Conservation (phyloP, 2,113 vertebrate species). For the Psammodynastes pulverulentus region DNA sequence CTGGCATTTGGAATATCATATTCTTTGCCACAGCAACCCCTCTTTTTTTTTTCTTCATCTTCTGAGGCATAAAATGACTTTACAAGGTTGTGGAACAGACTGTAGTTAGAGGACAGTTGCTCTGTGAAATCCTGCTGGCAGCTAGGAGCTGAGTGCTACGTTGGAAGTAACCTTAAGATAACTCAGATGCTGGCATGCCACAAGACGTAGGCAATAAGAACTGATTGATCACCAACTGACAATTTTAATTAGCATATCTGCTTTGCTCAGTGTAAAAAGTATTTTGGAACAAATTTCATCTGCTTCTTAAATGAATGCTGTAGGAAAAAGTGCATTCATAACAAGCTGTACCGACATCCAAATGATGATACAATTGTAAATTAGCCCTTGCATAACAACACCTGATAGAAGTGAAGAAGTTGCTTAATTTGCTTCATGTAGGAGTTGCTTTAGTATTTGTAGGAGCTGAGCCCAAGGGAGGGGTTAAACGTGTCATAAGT, state of each 20-base stretch:
- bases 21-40: conserved; percentile 38
- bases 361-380: not conserved
- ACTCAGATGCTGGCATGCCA: conserved; percentile 62
- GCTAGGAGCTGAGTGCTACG: conserved; percentile 53
- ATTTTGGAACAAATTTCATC: conserved; percentile 57
- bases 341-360: not conserved
- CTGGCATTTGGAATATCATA: conserved; percentile 7
- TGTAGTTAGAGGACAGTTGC: conserved; percentile 50
- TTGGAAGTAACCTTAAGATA: conserved; percentile 65
- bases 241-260: conserved; percentile 74
- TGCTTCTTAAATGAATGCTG: conserved; percentile 57
- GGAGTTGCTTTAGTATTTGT: not conserved
- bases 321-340: conserved; percentile 32
- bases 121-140: conserved; percentile 66
- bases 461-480: not conserved
- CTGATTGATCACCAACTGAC: conserved; percentile 74
- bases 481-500: too few relatives aligned
- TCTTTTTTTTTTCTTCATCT: conserved; percentile 42
- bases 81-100: conserved; percentile 62
- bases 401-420: not conserved
- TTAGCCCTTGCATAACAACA: not conserved
- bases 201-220: conserved; percentile 56
- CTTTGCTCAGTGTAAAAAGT: conserved; percentile 54
- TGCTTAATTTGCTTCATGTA: not conserved
- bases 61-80: conserved; percentile 46